Conservation (phyloP, 2,888 invertebrate genomes). For the Brenthis hecate region DNA sequence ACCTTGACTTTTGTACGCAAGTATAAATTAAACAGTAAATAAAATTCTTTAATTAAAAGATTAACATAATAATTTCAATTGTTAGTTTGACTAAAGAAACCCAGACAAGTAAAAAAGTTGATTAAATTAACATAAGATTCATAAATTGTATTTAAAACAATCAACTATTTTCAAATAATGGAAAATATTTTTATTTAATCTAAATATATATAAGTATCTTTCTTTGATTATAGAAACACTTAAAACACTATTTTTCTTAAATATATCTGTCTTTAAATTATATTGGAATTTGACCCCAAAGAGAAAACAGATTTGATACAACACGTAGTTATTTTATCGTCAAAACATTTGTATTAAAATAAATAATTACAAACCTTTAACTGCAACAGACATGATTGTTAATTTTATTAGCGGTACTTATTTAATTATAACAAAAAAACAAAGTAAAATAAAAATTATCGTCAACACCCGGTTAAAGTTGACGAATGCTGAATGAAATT, state of each 20-base stretch:
- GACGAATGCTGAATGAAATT: constrained; percentile 17
- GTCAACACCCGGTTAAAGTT: constrained; percentile 24
- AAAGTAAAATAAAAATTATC: constrained; percentile 28
- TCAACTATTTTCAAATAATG: too few species aligned
- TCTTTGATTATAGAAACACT: too few species aligned
- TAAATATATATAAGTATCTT: neutral
- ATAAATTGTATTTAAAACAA: too few species aligned
- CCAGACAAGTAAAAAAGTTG: too few species aligned
- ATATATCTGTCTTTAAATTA: constrained; percentile 5
- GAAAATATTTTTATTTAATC: too few species aligned
- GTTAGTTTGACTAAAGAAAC: too few species aligned
- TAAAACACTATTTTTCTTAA: neutral
- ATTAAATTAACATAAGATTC: too few species aligned
- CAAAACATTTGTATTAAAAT: constrained; percentile 5
- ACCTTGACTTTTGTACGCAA: too few species aligned
- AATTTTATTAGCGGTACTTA: constrained; percentile 6
- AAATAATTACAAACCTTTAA: constrained; percentile 62
- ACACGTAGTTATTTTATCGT: neutral
- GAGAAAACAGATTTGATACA: constrained; percentile 3
- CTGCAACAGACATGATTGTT: constrained; percentile 66
- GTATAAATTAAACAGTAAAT: too few species aligned
- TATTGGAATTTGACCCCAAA: constrained; percentile 57
- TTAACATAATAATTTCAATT: too few species aligned
- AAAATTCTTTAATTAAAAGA: too few species aligned
- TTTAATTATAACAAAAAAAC: constrained; percentile 1